phyloP scores from a whole-genome alignment of 2,113 vertebrate genomes.

The Myrmophylax atrothorax region DNA sequence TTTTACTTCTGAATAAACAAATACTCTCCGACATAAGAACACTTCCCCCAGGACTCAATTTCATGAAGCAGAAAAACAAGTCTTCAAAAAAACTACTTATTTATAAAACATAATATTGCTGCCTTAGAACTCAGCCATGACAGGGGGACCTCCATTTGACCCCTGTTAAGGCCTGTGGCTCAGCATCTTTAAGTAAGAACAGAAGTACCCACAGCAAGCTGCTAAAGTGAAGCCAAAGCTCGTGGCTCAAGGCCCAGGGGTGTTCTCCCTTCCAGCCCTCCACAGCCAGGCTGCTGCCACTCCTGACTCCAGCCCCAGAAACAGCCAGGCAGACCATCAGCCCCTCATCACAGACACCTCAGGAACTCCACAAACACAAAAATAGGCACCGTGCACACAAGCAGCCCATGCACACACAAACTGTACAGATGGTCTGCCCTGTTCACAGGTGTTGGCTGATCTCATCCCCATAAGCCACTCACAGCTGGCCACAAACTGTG shows the following conservation, averaged over 20 bases:
- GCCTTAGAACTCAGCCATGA: background rate
- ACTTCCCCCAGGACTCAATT: background rate
- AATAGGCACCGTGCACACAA: background rate
- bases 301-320: background rate
- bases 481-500: background rate
- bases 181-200: background rate
- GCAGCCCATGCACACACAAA: background rate
- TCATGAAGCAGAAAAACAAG: background rate
- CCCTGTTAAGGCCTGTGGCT: background rate
- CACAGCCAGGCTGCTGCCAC: background rate
- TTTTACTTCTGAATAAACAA: background rate
- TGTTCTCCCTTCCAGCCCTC: background rate
- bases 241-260: background rate
- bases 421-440: background rate
- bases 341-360: background rate
- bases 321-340: background rate
- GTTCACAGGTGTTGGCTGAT: background rate
- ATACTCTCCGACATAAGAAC: background rate
- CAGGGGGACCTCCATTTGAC: background rate
- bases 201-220: background rate
- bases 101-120: background rate
- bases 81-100: background rate
- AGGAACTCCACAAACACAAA: background rate
- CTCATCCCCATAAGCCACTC: background rate
- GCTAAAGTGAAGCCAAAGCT: background rate